Conservation (phyloP, 2,113 vertebrate genomes). For the Lathamus discolor region DNA sequence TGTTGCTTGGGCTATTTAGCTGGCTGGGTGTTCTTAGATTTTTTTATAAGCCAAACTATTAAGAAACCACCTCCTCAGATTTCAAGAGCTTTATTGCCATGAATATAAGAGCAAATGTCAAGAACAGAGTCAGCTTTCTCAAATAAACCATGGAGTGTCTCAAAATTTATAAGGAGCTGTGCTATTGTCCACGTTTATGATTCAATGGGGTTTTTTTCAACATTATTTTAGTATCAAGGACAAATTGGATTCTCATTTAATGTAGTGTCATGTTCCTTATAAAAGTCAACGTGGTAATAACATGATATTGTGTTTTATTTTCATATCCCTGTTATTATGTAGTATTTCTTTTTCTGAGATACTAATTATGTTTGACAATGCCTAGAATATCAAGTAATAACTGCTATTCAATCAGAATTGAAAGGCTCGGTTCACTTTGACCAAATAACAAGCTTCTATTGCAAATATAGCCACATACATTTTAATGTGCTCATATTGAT, state of each 20-base stretch:
- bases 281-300: not conserved
- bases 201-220: not conserved
- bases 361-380: not conserved
- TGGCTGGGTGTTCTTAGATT: not conserved
- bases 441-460: not conserved
- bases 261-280: not conserved
- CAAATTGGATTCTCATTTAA: not conserved
- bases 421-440: not conserved
- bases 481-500: not conserved
- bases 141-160: not conserved
- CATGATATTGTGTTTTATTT: not conserved
- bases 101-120: conserved; percentile 5
- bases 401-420: not conserved
- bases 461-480: not conserved
- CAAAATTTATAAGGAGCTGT: not conserved
- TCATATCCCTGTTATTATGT: not conserved
- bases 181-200: not conserved
- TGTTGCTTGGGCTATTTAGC: not conserved
- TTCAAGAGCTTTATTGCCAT: not conserved
- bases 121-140: not conserved
- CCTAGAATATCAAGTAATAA: not conserved
- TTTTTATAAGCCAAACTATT: not conserved
- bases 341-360: not conserved
- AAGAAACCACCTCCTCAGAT: not conserved
- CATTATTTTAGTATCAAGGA: not conserved